Base-by-base conservation (phyloP, 2,113 vertebrate species). In the Zosterops japonicus region DNA sequence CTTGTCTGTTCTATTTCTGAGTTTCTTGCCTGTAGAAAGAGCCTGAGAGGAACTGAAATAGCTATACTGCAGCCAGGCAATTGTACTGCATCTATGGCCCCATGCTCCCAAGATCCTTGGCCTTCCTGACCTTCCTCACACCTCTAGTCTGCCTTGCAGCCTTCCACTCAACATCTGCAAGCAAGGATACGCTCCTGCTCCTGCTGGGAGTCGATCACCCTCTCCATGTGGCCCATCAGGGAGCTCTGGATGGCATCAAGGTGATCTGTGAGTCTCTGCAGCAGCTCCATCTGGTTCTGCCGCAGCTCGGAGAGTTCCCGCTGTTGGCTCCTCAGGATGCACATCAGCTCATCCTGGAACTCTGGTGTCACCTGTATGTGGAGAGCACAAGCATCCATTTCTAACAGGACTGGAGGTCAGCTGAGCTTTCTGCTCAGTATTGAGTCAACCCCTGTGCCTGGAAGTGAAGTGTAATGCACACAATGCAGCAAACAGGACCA, bases 121-220 rank as follows among this genome's bases (percentile, higher is more conserved):
- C 29, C 60, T 14, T 67, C 11, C 47, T 68, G 6, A 36, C 46
- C 35, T 36, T 53, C 59, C 46, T 83, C 44, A 14, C 0, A 0
- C 20, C 49, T 63, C 23, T 2, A 21, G 16, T 9, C 49, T 61
- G 76, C 81, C 61, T 16, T 4, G 4, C 71, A 81, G 64, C 88
- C 42, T 49, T 57, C 39, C 28, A 12, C 44, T 71, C 49, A 29
- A 20, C 20, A 6, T 8, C 0, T 70, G 52, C 53, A 14, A 19
- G 28, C n/a, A 87, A 98, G 98, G 99, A 99, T 99, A 99, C 99
- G 99, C 68, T 99, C 98, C 59, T 99, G 99, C 83, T 99, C 99
- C 60, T 99, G 99, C 87, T 99, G 98, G 39, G 98, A 98, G 80
- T 98, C 98, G 9, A 99, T 96, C 59, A 98, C 98, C 18, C 98